A percentile compares a stretch with the other conserved stretches of the same genome.
Evolutionary conservation across 2,797 vertebrate species (phyloP).

Genomic region (Bradypodion ventrale): DNA sequence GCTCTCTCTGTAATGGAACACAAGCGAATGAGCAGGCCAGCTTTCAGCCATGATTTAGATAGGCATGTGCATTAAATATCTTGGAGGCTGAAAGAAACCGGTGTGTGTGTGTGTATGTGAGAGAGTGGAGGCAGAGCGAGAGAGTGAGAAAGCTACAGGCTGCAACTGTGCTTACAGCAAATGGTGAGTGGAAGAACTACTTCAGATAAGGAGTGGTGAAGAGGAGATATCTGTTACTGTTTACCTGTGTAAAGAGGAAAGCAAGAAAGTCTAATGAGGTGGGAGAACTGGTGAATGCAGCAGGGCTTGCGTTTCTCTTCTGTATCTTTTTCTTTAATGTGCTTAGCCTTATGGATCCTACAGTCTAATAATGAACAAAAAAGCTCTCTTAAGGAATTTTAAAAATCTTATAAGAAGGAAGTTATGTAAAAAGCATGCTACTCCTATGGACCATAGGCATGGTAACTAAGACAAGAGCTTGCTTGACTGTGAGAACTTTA

Average conservation of each 20-base stretch:
- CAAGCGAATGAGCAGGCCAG: constrained; percentile 43
- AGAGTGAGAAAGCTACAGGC: not conserved
- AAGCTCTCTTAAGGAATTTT: not conserved
- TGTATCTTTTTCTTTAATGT: not conserved
- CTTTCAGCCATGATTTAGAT: constrained; percentile 53
- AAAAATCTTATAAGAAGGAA: not conserved
- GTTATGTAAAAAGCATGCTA: not conserved
- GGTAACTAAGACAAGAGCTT: not conserved
- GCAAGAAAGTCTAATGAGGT: not conserved
- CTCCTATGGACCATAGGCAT: not conserved
- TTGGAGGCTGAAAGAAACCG: constrained; percentile 12
- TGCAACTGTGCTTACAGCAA: fast-evolving
- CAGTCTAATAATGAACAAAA: not conserved
- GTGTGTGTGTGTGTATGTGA: not conserved
- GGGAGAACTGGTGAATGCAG: not conserved
- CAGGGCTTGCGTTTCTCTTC: not conserved
- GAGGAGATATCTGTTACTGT: not conserved
- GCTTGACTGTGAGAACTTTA: not conserved
- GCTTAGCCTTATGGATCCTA: not conserved
- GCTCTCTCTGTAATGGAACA: constrained; percentile 45
- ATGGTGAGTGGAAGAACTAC: not conserved
- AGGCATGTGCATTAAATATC: constrained; percentile 25
- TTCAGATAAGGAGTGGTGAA: not conserved
- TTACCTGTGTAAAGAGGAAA: not conserved
- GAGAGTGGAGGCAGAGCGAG: no score